phyloP scores from a whole-genome alignment of 2,113 vertebrate genomes.

The Dasyornis broadbenti region DNA sequence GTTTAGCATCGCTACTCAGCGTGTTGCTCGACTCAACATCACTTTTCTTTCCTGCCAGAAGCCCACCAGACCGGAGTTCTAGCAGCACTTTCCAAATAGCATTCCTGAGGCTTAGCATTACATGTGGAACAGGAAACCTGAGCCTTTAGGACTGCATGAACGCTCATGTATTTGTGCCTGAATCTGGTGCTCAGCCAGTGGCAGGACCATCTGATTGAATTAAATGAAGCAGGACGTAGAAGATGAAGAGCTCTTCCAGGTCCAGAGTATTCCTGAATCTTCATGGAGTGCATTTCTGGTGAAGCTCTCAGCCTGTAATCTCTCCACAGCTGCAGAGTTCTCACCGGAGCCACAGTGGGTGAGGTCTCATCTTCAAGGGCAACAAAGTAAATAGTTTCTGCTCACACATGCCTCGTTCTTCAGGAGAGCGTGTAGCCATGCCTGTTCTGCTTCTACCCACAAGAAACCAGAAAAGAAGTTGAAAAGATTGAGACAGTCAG shows the following conservation, averaged over 20 bases:
- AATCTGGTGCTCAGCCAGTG: background rate
- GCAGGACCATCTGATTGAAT: background rate
- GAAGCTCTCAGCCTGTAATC: background rate
- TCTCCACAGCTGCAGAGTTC: background rate
- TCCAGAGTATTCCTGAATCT: background rate
- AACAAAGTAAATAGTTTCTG: background rate
- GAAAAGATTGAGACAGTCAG: background rate
- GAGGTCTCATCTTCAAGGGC: background rate
- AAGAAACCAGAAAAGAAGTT: background rate
- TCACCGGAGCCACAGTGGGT: background rate
- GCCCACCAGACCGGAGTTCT: background rate
- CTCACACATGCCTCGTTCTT: background rate
- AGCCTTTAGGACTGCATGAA: background rate
- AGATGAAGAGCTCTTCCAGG: background rate
- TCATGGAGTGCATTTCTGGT: background rate
- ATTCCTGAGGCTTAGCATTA: background rate
- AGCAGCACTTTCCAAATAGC: background rate
- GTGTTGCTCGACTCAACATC: background rate
- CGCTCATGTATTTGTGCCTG: background rate
- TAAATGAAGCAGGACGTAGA: background rate
- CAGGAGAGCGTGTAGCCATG: fast-evolving
- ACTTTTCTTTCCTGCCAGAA: background rate
- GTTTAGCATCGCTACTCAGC: background rate
- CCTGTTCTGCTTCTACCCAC: background rate
- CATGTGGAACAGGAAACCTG: background rate